phyloP scores from a whole-genome alignment of 2,113 vertebrate species.

The Mustelus asterias region DNA sequence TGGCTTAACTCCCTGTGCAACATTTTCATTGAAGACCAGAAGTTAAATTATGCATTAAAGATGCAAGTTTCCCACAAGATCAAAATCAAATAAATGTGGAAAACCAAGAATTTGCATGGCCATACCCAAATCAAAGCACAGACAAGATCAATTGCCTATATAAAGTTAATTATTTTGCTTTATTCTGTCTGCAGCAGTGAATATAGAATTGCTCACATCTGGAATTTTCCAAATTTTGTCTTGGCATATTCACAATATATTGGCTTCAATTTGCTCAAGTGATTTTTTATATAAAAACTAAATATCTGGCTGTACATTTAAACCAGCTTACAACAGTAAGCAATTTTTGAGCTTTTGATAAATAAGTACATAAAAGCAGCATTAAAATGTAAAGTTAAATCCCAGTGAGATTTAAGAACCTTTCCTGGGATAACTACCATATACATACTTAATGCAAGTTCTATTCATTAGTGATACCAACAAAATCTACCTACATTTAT shows the following conservation, averaged over 20 bases:
- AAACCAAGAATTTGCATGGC: neutral
- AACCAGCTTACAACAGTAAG: neutral
- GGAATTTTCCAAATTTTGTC: neutral
- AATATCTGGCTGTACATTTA: neutral
- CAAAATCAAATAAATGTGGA: conserved; percentile 6
- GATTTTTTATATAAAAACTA: neutral
- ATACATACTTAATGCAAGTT: conserved; percentile 3
- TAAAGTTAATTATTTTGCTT: neutral
- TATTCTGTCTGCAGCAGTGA: neutral
- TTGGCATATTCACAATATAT: neutral
- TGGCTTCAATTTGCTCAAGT: neutral
- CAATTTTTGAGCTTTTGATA: conserved; percentile 19
- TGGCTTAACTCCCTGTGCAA: neutral
- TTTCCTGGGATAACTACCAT: neutral
- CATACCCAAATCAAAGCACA: too few relatives aligned
- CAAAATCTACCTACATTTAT: neutral
- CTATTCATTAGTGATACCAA: neutral
- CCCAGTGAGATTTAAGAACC: conserved; percentile 27
- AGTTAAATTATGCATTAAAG: neutral
- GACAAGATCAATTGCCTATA: neutral
- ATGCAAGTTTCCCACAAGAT: neutral
- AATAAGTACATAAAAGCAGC: conserved; percentile 29
- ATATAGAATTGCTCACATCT: neutral
- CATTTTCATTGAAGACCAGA: neutral
- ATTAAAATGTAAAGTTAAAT: conserved; percentile 28